Base-by-base conservation (phyloP, 2,113 vertebrate species). In the Aleadryas rufinucha region DNA sequence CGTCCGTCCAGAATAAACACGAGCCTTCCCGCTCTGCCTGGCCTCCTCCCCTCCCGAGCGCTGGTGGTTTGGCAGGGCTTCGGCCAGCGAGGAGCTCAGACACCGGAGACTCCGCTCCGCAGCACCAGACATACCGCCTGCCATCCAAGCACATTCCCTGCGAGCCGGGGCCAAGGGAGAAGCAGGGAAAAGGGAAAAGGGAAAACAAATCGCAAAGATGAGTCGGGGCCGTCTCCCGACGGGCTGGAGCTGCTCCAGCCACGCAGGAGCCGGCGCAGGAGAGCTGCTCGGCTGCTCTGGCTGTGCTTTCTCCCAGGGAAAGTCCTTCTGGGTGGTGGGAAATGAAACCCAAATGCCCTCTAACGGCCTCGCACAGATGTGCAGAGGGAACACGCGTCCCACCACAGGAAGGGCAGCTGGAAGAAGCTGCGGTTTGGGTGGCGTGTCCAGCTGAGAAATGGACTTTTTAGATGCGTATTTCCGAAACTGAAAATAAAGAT, bases 311-410 rank as follows among this genome's bases (percentile, higher is more conserved):
- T 68, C 70, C 4, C 57, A 20, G 68, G 1, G 4, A 57, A 28
- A 70, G 71, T 35, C 28, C 74, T 68, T 11, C 20, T 30, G 52
- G 33, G 31, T 5, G 61, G 21, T 26, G 47, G 42, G 60, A 93
- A 86, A n/a, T 41, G 93, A 79, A 89, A 81, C 74, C 56, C 92
- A 86, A 78, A 93, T 96, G 95, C 96, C 96, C 96, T 96, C 96
- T 97, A 95, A 96, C 0, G 91, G 97, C 85, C 71, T 93, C 24
- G 3, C 70, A 47, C 35, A 33, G 11, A 92, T 0, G 20, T 30
- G 86, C 93, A 63, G 83, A 47, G 76, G 84, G 64, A 91, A 60
- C 2, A 2, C 8, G 4, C 0, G 0, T 31, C 63, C 77, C 60
- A 3, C 3, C 1, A 4, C 2, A 0, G 50, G 35, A 49, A 23